Evolutionary conservation across 2,113 vertebrate genomes (phyloP).

Genomic region (Oenanthe oenanthe): DNA sequence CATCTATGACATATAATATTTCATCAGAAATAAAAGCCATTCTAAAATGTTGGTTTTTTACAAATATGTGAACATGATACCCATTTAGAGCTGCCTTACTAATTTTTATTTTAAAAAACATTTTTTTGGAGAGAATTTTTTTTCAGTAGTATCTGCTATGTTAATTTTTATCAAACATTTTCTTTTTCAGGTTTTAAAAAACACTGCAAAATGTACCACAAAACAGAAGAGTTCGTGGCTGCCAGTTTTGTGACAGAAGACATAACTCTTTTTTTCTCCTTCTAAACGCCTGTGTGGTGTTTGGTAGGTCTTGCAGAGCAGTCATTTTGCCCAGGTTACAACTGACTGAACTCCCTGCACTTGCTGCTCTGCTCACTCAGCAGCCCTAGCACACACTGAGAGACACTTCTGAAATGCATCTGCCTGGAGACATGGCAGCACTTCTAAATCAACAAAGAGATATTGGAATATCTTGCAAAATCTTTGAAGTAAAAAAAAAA

Average conservation of each 20-base stretch:
- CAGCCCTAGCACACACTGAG: accelerated
- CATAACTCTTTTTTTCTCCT: background rate
- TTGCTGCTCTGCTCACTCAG: background rate
- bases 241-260: background rate
- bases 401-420: background rate
- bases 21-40: background rate
- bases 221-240: background rate
- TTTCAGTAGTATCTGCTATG: background rate
- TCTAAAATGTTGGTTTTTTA: background rate
- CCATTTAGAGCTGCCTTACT: background rate
- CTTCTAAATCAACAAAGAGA: background rate
- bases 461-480: background rate
- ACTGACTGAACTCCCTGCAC: background rate
- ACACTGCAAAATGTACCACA: background rate
- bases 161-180: background rate
- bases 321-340: background rate
- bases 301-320: background rate
- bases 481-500: background rate
- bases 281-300: background rate
- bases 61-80: background rate
- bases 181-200: background rate
- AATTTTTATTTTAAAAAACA: background rate
- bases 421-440: accelerated
- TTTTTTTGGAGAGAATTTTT: background rate
- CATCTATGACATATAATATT: background rate